Conservation (phyloP, 2,113 vertebrate genomes). For the Aix galericulata region DNA sequence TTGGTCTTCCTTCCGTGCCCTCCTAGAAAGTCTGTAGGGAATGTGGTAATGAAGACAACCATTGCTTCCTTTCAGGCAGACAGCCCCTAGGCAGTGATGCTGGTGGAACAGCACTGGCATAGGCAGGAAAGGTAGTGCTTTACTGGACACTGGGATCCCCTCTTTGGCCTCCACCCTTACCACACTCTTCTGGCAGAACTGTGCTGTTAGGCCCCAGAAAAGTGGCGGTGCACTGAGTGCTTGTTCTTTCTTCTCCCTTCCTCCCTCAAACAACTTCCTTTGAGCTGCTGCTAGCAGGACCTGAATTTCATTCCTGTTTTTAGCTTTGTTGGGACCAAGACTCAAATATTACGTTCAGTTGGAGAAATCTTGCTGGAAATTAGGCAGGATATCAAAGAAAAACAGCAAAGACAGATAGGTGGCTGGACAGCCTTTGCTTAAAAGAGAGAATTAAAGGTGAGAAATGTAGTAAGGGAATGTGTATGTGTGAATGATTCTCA, state of each 20-base stretch:
- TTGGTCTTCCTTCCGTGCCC: neutral
- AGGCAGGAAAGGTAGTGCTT: neutral
- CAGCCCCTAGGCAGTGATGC: neutral
- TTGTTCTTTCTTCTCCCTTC: neutral
- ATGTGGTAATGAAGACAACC: neutral
- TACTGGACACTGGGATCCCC: neutral
- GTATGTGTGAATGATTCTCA: neutral
- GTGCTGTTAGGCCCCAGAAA: neutral
- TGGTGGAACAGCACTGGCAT: neutral
- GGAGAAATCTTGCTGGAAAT: neutral
- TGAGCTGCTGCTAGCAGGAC: neutral
- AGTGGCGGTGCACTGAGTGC: neutral
- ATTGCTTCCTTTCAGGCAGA: neutral
- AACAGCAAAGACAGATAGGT: neutral
- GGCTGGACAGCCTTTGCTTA: slow-evolving; percentile 15
- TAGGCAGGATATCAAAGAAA: neutral
- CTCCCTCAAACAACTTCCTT: neutral
- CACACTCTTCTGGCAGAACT: neutral
- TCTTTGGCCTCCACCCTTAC: neutral
- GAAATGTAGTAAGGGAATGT: neutral
- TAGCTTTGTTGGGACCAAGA: neutral
- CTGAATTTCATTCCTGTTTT: neutral
- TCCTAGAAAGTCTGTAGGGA: neutral
- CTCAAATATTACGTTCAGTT: neutral
- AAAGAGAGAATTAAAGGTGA: slow-evolving; percentile 33